Conservation (phyloP, 2,888 invertebrate genomes). For the Augiades crinisus region DNA sequence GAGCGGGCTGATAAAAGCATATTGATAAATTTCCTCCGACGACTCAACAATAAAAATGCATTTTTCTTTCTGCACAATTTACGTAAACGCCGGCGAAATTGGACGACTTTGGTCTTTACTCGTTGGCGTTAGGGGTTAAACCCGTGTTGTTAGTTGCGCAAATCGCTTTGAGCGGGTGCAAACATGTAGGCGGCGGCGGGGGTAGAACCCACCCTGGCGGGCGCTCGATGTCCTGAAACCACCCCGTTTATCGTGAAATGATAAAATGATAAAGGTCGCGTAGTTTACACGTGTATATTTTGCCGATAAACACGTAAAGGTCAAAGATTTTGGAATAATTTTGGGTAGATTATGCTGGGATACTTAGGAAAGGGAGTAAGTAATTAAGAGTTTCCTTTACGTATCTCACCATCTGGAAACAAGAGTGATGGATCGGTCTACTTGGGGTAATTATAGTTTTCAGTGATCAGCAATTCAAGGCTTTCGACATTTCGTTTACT, state of each 20-base stretch:
- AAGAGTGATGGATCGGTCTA: not conserved
- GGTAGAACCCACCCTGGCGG: not conserved
- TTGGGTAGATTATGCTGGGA: not conserved
- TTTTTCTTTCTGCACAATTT: conserved; percentile 8
- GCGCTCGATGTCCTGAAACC: conserved; percentile 6
- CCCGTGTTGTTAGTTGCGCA: not conserved
- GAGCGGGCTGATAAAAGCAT: not conserved
- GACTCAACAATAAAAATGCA: conserved; percentile 7
- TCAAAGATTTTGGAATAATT: conserved; percentile 8
- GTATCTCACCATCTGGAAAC: not conserved
- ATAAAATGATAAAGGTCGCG: conserved; percentile 16
- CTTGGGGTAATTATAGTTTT: not conserved
- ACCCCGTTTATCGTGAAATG: conserved; percentile 8
- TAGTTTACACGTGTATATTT: conserved; percentile 13
- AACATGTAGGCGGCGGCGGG: not conserved
- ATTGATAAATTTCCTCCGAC: conserved; percentile 6
- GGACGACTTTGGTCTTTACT: not conserved
- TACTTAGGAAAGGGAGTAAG: not conserved
- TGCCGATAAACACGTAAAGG: conserved; percentile 11
- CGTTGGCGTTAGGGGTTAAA: not conserved
- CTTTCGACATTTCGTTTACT: no score
- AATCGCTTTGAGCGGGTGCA: not conserved
- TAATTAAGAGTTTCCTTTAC: not conserved
- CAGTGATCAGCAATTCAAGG: no score
- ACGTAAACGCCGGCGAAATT: not conserved